These are phyloP conservation scores for Cyclopterus lumpus DNA, from an alignment of 2,797 vertebrate species.

Conservation along the genomic window DNA sequence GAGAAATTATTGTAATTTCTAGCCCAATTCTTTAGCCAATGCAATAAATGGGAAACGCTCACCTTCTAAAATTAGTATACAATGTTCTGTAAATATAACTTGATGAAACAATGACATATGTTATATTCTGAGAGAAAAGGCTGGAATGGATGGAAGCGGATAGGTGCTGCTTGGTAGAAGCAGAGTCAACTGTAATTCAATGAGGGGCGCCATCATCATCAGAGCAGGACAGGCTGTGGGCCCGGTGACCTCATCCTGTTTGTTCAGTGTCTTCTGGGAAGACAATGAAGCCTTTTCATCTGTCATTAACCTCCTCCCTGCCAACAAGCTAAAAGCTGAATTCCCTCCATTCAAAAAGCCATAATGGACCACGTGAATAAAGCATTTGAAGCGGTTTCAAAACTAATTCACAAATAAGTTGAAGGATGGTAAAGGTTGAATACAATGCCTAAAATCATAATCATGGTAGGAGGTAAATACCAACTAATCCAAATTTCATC, in stretches of 20 bases:
- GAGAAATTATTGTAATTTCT: background rate
- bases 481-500: background rate
- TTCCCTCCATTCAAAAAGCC: slow-evolving; percentile 1
- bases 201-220: slow-evolving; percentile 77
- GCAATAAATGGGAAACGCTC: background rate
- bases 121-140: slow-evolving; percentile 23
- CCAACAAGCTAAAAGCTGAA: slow-evolving; percentile 31
- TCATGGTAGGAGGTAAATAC: background rate
- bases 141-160: slow-evolving; percentile 26
- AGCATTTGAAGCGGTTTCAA: background rate
- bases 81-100: slow-evolving; percentile 1
- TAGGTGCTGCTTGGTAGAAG: slow-evolving; percentile 42
- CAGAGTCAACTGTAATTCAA: slow-evolving; percentile 78
- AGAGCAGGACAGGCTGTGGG: slow-evolving; percentile 64
- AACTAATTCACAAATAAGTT: background rate
- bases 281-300: slow-evolving; percentile 80
- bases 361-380: background rate
- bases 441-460: slow-evolving; percentile 1
- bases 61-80: background rate
- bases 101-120: background rate
- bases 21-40: background rate
- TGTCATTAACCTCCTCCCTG: slow-evolving; percentile 59
- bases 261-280: slow-evolving; percentile 79
- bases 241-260: slow-evolving; percentile 81
- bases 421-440: background rate